phyloP scores from a whole-genome alignment of 1,140 invertebrate genomes.

The Aphaenogaster ashmeadi region DNA sequence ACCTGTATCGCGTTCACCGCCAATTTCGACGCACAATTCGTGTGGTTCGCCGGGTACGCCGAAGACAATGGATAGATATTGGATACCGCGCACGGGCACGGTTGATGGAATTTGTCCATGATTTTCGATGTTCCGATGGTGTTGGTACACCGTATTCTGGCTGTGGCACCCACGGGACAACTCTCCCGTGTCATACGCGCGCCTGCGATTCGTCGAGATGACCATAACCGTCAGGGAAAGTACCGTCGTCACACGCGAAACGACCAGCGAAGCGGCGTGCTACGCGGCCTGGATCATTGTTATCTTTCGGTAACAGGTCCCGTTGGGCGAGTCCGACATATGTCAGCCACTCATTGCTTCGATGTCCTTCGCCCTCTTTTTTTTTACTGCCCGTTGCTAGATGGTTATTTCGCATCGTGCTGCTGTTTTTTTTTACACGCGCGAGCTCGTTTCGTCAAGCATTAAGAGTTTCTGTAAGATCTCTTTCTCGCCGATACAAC shows the following conservation, averaged over 20 bases:
- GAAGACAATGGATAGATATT: conserved; percentile 52
- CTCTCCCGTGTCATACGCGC: background rate
- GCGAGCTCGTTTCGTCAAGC: background rate
- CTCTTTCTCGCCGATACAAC: background rate
- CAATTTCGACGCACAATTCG: background rate
- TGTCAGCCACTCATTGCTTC: conserved; percentile 21
- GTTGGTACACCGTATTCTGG: background rate
- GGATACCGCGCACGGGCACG: background rate
- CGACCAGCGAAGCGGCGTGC: conserved; percentile 16
- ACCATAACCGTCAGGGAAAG: conserved; percentile 52
- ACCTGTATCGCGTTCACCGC: background rate
- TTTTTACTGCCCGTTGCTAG: conserved; percentile 19
- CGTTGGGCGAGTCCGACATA: conserved; percentile 21
- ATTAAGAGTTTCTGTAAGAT: conserved; percentile 12
- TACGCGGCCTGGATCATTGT: conserved; percentile 58
- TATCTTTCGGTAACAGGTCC: conserved; percentile 72
- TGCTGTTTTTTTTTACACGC: background rate
- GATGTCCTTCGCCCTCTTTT: conserved; percentile 1
- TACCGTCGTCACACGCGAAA: conserved; percentile 56
- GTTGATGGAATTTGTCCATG: conserved; percentile 47
- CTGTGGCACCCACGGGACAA: conserved; percentile 36
- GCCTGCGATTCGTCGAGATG: conserved; percentile 61
- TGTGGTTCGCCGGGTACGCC: background rate
- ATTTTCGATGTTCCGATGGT: conserved; percentile 43
- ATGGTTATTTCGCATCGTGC: background rate